A percentile compares a stretch with the other conserved stretches of the same genome.
These are phyloP conservation scores for Argyra leucocephala DNA, from an alignment of 2,888 invertebrate species.

Conservation along the genomic window DNA sequence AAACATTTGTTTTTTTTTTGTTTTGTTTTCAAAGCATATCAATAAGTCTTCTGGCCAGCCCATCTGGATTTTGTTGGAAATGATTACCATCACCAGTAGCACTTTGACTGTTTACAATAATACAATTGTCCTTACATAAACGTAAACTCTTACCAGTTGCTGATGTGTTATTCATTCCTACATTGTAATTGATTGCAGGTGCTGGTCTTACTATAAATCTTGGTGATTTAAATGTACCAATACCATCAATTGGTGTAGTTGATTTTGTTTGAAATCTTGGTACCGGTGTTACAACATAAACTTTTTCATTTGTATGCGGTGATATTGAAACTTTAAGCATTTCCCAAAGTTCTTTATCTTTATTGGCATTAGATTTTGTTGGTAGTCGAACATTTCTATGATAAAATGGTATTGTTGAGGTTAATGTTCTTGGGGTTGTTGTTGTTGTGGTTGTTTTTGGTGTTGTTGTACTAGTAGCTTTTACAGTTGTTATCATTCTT, in stretches of 20 bases:
- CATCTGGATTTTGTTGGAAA: background rate
- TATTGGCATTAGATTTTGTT: slow-evolving; percentile 23
- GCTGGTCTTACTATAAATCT: slow-evolving; percentile 52
- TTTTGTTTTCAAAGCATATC: background rate
- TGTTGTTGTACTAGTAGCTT: background rate
- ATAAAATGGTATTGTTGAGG: slow-evolving; percentile 34
- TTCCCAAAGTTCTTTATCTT: slow-evolving; percentile 51
- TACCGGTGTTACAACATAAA: slow-evolving; percentile 74
- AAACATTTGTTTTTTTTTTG: no score
- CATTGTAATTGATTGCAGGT: slow-evolving; percentile 38
- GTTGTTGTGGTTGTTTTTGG: slow-evolving; percentile 39
- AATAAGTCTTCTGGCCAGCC: background rate
- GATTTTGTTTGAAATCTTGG: slow-evolving; percentile 36
- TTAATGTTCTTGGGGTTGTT: slow-evolving; percentile 44
- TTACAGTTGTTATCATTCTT: no score
- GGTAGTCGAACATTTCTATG: slow-evolving; percentile 22
- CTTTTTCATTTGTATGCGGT: slow-evolving; percentile 67
- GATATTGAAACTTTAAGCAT: slow-evolving; percentile 61
- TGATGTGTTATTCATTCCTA: background rate
- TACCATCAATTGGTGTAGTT: slow-evolving; percentile 23
- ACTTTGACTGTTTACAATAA: slow-evolving; percentile 4
- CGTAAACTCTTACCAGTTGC: slow-evolving; percentile 27
- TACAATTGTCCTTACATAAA: slow-evolving; percentile 8
- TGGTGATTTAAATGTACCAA: slow-evolving; percentile 35
- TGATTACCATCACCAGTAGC: background rate